Evolutionary conservation across 2,888 invertebrate genomes (phyloP).

Genomic region (Epinotia demarniana): DNA sequence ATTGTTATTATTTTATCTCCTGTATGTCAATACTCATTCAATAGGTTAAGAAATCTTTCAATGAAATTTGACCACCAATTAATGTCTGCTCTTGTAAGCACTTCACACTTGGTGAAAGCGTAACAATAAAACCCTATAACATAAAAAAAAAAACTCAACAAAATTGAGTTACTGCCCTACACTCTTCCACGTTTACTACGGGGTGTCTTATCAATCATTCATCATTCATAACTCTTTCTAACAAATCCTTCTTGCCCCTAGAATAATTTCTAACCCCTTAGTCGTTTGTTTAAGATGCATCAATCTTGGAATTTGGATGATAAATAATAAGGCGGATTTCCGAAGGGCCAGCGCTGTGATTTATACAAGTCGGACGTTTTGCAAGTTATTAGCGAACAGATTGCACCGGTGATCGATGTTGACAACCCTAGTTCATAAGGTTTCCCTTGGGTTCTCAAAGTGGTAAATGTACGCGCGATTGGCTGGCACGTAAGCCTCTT

Average conservation of each 20-base stretch:
- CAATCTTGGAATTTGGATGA: slow-evolving; percentile 51
- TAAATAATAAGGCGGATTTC: slow-evolving; percentile 54
- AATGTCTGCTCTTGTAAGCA: too few relatives aligned
- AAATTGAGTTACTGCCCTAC: too few relatives aligned
- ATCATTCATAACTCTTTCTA: neutral
- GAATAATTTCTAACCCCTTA: slow-evolving; percentile 33
- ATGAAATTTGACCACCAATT: too few relatives aligned
- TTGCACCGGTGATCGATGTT: slow-evolving; percentile 55
- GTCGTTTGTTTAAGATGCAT: slow-evolving; percentile 48
- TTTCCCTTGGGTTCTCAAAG: slow-evolving; percentile 13
- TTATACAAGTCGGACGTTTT: slow-evolving; percentile 50
- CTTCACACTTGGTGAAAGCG: too few relatives aligned
- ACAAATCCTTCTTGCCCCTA: neutral
- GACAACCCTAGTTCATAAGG: slow-evolving; percentile 50
- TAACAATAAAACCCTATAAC: too few relatives aligned
- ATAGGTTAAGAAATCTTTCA: too few relatives aligned
- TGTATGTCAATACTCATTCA: too few relatives aligned
- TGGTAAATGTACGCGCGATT: neutral
- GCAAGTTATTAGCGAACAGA: slow-evolving; percentile 51
- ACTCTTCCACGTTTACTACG: neutral
- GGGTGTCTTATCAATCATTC: slow-evolving; percentile 12
- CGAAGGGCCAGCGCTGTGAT: slow-evolving; percentile 49
- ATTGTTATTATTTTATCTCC: too few relatives aligned
- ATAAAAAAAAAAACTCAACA: too few relatives aligned
- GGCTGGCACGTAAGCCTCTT: neutral